phyloP scores from a whole-genome alignment of 2,113 vertebrate genomes.

The Zootoca vivipara region DNA sequence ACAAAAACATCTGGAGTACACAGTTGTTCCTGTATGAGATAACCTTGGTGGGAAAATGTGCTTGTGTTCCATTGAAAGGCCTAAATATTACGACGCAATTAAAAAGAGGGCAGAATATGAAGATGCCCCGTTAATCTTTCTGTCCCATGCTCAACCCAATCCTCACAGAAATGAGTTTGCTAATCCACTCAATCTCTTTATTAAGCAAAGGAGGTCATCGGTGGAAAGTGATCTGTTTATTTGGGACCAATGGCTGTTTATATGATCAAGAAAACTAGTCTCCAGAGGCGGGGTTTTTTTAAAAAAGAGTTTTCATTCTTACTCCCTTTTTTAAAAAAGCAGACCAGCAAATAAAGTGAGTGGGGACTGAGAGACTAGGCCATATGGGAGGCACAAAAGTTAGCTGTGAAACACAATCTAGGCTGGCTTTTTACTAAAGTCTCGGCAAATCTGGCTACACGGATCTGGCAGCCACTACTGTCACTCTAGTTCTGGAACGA shows the following conservation, averaged over 20 bases:
- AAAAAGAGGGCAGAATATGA: not conserved
- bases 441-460: not conserved
- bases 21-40: not conserved
- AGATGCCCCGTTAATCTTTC: not conserved
- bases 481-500: too few relatives aligned
- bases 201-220: not conserved
- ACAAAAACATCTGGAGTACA: too few relatives aligned
- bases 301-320: not conserved
- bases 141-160: accelerated
- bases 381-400: not conserved
- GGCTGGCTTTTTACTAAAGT: not conserved
- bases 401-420: not conserved
- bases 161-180: not conserved
- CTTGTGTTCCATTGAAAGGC: not conserved
- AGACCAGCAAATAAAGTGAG: not conserved
- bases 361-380: not conserved
- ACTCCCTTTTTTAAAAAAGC: not conserved
- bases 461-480: not conserved
- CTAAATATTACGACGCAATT: not conserved
- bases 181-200: not conserved
- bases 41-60: not conserved
- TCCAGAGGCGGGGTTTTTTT: not conserved
- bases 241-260: conserved; percentile 13
- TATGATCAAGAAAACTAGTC: conserved; percentile 1
- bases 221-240: accelerated